Base-by-base conservation (phyloP, 2,113 vertebrate genomes). In the Sclerurus mexicanus region DNA sequence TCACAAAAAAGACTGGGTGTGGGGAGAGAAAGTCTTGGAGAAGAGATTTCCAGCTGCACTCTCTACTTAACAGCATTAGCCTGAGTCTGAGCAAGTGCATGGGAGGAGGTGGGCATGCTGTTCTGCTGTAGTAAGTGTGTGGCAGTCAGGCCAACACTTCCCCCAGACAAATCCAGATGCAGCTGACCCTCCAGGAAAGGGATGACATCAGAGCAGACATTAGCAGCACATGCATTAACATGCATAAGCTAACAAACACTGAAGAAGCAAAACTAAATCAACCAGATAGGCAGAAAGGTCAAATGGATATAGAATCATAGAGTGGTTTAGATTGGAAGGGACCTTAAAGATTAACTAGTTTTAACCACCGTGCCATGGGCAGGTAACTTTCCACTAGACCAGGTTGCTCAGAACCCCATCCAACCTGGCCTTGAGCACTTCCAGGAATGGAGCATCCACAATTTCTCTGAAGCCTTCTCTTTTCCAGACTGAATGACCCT, bases 341-440 rank as follows among this genome's bases (percentile, higher is more conserved):
- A 31, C 39, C 4, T 37, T 66, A 19, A n/a, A 16, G 44, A 39
- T 72, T 21, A 35, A 14, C 20, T 68, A 14, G 17, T 75, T 62
- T 55, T 30, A 47, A 19, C 7, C 10, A 6, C 30, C 12, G 39
- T 30, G 28, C 23, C 50, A 15, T 35, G 17, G 16, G 2, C 46
- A 27, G 0, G 0, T 11, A 82, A 31, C 17, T 16, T 75, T 40
- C 20, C 24, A 30, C 4, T 53, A 4, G 4, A 35, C 3, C 24
- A n/a, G 9, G 9, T 27, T n/a, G 13, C 35, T 76, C 30, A 75
- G 24, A 76, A 11, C 30, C 23, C n/a, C 53, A 30, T 46, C 46
- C 20, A 60, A 2, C 16, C 24, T 68, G 53, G 20, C 9, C 33
- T 47, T 83, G n/a, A 68, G 18, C 7, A 12, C 17, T 62, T 55